A percentile compares a stretch with the other conserved stretches of the same genome.
Evolutionary conservation across 2,888 invertebrate species (phyloP).

Genomic region (Mylabris sibirica): DNA sequence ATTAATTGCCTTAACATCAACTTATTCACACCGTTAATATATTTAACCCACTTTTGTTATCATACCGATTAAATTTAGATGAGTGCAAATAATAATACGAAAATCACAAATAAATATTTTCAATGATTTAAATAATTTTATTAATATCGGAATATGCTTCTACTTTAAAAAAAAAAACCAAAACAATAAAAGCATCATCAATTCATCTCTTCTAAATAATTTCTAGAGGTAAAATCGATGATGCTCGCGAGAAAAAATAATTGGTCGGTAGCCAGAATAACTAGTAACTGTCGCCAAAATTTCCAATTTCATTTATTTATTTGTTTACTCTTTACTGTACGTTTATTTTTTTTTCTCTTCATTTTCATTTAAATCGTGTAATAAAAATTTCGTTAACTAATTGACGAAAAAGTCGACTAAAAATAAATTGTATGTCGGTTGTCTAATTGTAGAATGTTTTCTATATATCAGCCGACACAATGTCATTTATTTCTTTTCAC

Average conservation of each 20-base stretch:
- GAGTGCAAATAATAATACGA: not conserved
- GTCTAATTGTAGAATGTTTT: slow-evolving; percentile 13
- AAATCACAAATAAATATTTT: not conserved
- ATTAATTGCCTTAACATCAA: slow-evolving; percentile 3
- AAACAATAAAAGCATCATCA: not conserved
- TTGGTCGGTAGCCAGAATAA: not conserved
- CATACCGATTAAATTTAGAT: not conserved
- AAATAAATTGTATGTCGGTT: slow-evolving; percentile 10
- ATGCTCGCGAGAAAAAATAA: not conserved
- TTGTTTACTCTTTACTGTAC: not conserved
- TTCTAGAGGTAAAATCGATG: slow-evolving; percentile 4
- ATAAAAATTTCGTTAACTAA: slow-evolving; percentile 4
- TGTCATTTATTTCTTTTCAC: slow-evolving; percentile 34
- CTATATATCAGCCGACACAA: slow-evolving; percentile 38
- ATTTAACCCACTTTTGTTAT: slow-evolving; percentile 14
- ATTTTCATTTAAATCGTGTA: no score
- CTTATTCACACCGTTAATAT: slow-evolving; percentile 8
- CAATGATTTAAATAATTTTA: not conserved
- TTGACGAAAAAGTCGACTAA: slow-evolving; percentile 11
- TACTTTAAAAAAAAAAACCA: no score
- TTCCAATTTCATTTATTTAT: not conserved
- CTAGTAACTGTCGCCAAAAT: slow-evolving; percentile 3
- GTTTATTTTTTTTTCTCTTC: not conserved
- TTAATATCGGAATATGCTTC: not conserved
- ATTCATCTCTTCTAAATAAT: not conserved